phyloP scores from a whole-genome alignment of 2,797 vertebrate genomes.

The Oryzias sinensis region DNA sequence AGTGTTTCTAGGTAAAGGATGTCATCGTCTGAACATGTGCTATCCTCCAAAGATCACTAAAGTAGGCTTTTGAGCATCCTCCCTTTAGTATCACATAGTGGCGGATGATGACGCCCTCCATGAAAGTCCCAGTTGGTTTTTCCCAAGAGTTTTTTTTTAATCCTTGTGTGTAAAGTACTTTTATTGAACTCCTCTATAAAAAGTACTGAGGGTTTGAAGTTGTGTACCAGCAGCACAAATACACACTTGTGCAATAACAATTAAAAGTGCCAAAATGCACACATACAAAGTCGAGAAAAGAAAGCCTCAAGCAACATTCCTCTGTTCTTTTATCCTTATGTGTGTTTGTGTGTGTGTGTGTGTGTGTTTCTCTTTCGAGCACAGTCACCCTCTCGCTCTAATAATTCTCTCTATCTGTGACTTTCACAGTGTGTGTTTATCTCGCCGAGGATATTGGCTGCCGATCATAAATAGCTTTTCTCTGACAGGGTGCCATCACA shows the following conservation, averaged over 20 bases:
- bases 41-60: too few relatives aligned
- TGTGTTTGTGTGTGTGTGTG: constrained; percentile 14
- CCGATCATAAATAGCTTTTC: constrained; percentile 68
- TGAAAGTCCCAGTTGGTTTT: too few relatives aligned
- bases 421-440: constrained; percentile 49
- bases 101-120: too few relatives aligned
- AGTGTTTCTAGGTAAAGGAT: too few relatives aligned
- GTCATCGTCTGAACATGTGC: too few relatives aligned
- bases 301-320: constrained; percentile 33
- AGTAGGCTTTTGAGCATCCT: too few relatives aligned
- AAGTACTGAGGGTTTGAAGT: too few relatives aligned
- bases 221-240: constrained; percentile 8
- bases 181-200: too few relatives aligned
- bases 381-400: constrained; percentile 33
- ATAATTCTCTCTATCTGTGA: constrained; percentile 33
- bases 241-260: constrained; percentile 14
- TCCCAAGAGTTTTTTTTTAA: too few relatives aligned
- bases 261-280: background rate
- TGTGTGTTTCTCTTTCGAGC: constrained; percentile 22
- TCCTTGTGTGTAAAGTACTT: too few relatives aligned
- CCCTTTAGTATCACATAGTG: too few relatives aligned
- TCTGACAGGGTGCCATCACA: constrained; percentile 50
- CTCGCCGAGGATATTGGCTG: constrained; percentile 64
- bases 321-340: constrained; percentile 26
- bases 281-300: constrained; percentile 28